Evolutionary conservation across 2,113 vertebrate species (phyloP), one percentile per base, ranked within the genome.

Genomic region (Strix uralensis): DNA sequence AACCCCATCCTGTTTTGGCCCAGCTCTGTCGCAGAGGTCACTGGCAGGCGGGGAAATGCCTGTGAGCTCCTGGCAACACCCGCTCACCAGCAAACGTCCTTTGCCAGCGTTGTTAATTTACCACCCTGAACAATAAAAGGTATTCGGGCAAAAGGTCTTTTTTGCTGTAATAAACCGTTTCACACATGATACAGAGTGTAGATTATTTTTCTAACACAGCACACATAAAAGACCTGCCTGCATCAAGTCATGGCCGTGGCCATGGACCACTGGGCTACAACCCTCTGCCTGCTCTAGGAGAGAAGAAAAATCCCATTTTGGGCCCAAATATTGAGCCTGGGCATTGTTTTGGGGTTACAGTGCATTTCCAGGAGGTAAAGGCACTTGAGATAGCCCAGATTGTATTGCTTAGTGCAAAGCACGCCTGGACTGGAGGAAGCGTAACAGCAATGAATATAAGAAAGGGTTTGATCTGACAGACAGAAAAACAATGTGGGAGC

Each of bases 101-200:
- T 71, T 59, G 91, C 86, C 82, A 79, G 46, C 0, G 0, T 13
- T 57, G 55, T 15, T 85, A 13, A 77, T 80, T 92, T 71, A 40
- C 89, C 49, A 82, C 62, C 49, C 30, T 2, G 3, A 69, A 8
- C 72, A 91, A 86, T 23, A 40, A 75, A 94, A 92, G 4, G 5
- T 49, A 54, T 91, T 52, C 5, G 30, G 77, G 78, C 78, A 67
- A 94, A 91, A 91, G 71, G 83, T 78, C 88, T 49, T 40, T 61
- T 54, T 58, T 69, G 47, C 54, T 92, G 59, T 22, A 88, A 59
- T 11, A 52, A 93, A 34, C 11, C 38, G 16, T 52, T 80, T 38
- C 2, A 1, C 32, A 38, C 32, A 3, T 2, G 16, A 17, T 16
- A 66, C 15, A 40, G 12, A 47, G 46, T 6, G 3, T 21, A 44